Evolutionary conservation across 1,140 invertebrate species (phyloP), one percentile per base, ranked within the genome.

Genomic region (Eubasilissa regina): DNA sequence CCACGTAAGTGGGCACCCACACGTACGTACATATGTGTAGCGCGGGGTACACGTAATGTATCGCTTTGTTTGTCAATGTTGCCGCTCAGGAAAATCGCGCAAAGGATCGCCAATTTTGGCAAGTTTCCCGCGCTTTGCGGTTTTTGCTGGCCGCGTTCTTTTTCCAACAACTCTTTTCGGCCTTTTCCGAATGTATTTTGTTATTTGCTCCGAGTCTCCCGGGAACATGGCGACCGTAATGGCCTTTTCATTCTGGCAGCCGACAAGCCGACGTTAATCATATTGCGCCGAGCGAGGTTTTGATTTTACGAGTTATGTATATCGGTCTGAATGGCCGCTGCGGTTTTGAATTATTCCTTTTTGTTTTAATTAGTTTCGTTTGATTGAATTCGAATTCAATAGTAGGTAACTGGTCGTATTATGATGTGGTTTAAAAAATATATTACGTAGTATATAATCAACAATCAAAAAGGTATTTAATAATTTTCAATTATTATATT

Each of bases 61-160:
- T 35, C 25, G 53, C 53, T 62, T 62, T 62, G 25, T 62, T 62
- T 62, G 58, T 62, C 58, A 62, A 62, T 62, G 58, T 62, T 62
- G 58, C 58, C 58, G 25, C 58, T 62, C 58, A 13, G 1, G n/a
- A 13, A 9, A 25, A 62, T 10, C 25, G 19, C 25, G 58, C 25
- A 21, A 62, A 25, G n/a, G 13, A 35, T 21, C 58, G 25, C 12
- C 21, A 56, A 56, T 56, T 56, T 21, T 62, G 58, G 58, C 58
- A 62, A 43, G 17, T 21, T 62, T 62, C 58, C 58, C 58, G 58
- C 58, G 19, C 58, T 62, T 10, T 62, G 58, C 58, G 58, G 58
- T 13, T 21, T 62, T 62, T 62, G 19, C 19, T 25, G 58, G 58
- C 58, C 58, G 58, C 8, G 25, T 62, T 62, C 58, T 62, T 62